Evolutionary conservation across 2,797 vertebrate genomes (phyloP), one percentile per base, ranked within the genome.

Genomic region (Todus mexicanus): DNA sequence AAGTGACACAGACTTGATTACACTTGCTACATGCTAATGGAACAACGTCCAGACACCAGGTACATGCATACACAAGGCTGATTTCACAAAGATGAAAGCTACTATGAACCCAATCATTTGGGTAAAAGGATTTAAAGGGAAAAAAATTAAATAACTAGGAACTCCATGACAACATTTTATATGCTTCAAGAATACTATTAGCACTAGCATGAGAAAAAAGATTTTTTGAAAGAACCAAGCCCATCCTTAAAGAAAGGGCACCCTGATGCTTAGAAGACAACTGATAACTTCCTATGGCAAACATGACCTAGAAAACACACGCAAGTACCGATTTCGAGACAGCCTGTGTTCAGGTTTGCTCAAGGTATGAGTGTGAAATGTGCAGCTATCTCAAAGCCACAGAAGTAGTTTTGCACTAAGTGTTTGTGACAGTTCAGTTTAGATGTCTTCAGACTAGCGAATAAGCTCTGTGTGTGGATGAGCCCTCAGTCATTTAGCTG

Each of bases 401-500:
- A 47, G 68, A 50, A 69, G 40, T 8, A 35, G 57, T 2, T 74
- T 60, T 65, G 61, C 60, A 5, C 31, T 31, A 45, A 79, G 48
- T 27, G 26, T 25, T 61, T 69, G 82, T 63, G 92, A 51, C 81
- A 74, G 75, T 57, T 78, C 25, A 7, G 38, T 37, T 56, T 61
- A 45, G 40, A 1, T n/a, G 25, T 47, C 82, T 85, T 83, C 93
- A 42, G 65, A 76, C 4, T 84, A 80, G 87, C 11, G 61, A 51
- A 75, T 54, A 9, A 50, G 74, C 78, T 11, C 40, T 18, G 71
- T 61, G 29, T 50, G 77, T 23, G 57, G 72, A 83, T 56, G 87
- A 91, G 87, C 87, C 91, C 70, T 95, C 89, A 77, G 89, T 21
- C 91, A 43, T 87, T 94, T 61, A 71, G 87, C 94, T 95, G 93